Evolutionary conservation across 2,113 vertebrate species (phyloP).

Genomic region (Dasyurus viverrinus): DNA sequence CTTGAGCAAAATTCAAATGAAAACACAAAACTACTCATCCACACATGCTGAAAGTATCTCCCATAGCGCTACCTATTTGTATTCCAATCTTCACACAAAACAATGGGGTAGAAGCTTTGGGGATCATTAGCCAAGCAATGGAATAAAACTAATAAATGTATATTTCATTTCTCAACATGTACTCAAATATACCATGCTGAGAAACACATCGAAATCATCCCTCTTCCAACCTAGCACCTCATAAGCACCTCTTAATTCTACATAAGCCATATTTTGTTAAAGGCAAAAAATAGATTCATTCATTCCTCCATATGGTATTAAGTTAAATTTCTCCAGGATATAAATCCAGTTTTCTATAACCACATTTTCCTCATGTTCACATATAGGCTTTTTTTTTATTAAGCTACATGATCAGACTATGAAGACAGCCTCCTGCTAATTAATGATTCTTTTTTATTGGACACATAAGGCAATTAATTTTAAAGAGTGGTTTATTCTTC

Average conservation of each 20-base stretch:
- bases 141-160: constrained; percentile 30
- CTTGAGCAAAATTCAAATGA: neutral
- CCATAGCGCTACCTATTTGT: neutral
- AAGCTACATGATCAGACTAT: neutral
- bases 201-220: constrained; percentile 16
- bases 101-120: neutral
- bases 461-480: constrained; percentile 60
- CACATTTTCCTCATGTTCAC: constrained; percentile 22
- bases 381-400: constrained; percentile 15
- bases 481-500: constrained; percentile 45
- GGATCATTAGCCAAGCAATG: neutral
- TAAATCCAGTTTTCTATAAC: constrained; percentile 17
- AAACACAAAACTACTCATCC: constrained; percentile 28
- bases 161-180: constrained; percentile 26
- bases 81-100: neutral
- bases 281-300: neutral
- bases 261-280: neutral
- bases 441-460: constrained; percentile 54
- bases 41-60: neutral
- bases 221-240: constrained; percentile 13
- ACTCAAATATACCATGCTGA: neutral
- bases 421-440: constrained; percentile 46
- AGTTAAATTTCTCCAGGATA: neutral
- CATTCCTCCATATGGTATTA: constrained; percentile 30
- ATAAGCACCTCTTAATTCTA: neutral